Percentiles rank a stretch among this genome's conserved stretches.
These are phyloP conservation scores for Canis aureus DNA, from an alignment of 2,113 vertebrate species.

Conservation along the genomic window DNA sequence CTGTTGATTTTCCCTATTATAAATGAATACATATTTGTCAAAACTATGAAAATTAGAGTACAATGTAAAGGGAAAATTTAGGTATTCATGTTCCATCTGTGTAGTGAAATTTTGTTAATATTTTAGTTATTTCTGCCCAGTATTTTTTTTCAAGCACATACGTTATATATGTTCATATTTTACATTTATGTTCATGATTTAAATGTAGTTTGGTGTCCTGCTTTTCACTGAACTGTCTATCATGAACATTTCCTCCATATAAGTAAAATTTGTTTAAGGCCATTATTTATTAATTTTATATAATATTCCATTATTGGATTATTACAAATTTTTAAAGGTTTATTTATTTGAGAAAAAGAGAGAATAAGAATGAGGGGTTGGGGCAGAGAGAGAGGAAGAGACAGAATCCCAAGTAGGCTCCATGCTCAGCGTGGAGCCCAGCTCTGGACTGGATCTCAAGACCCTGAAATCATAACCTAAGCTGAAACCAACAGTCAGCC, in stretches of 20 bases:
- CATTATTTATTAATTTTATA: background rate
- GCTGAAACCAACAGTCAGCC: background rate
- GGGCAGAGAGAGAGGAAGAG: background rate
- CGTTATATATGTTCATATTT: background rate
- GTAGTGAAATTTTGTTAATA: background rate
- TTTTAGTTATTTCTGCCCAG: background rate
- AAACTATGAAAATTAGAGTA: background rate
- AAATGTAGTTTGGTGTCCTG: background rate
- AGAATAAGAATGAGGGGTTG: background rate
- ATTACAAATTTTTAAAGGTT: background rate
- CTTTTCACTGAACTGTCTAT: background rate
- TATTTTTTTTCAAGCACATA: background rate
- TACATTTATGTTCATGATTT: background rate
- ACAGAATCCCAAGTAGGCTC: background rate
- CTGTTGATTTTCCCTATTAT: background rate
- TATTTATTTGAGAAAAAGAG: background rate
- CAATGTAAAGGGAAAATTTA: background rate
- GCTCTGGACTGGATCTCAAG: background rate
- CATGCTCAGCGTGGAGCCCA: background rate
- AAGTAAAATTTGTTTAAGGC: conserved; percentile 4
- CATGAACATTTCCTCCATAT: background rate
- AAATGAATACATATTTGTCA: background rate
- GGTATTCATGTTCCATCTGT: background rate
- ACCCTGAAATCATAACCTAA: background rate
- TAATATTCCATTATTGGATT: background rate